These are phyloP conservation scores for Holothuria leucospilota DNA, from an alignment of 53 echinoderm and acorn worm species.

Conservation along the genomic window DNA sequence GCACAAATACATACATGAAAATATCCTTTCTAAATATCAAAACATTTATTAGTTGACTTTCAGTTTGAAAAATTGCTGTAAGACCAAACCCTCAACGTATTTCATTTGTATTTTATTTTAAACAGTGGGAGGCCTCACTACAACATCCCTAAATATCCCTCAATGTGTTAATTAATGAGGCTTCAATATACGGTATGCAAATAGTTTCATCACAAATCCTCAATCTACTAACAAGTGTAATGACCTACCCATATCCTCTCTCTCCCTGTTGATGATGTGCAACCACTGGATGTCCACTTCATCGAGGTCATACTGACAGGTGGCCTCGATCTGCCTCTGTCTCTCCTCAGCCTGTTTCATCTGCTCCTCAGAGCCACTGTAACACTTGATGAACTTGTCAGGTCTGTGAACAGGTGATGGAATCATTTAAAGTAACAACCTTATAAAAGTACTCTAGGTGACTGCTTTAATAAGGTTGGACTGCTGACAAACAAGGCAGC, in stretches of 20 bases:
- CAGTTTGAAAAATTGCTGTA: background rate
- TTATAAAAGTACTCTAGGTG: too few species aligned
- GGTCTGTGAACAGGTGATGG: constrained; percentile 44
- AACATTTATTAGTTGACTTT: background rate
- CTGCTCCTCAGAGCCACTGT: constrained; percentile 71
- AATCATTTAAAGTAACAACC: too few species aligned
- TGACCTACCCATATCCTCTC: constrained; percentile 82
- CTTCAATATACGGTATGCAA: too few species aligned
- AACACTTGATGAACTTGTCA: constrained; percentile 74
- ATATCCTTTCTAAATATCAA: too few species aligned
- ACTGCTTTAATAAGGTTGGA: too few species aligned
- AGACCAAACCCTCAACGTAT: background rate
- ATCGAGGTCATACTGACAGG: constrained; percentile 94
- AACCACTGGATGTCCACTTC: constrained; percentile 94
- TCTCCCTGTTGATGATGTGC: constrained; percentile 70
- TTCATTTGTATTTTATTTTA: too few species aligned
- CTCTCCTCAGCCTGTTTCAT: constrained; percentile 64
- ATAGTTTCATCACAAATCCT: too few species aligned
- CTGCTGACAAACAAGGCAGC: too few species aligned
- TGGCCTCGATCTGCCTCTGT: constrained; percentile 76
- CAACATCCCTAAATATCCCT: too few species aligned
- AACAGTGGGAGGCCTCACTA: too few species aligned
- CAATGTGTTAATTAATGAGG: too few species aligned
- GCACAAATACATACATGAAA: too few species aligned
- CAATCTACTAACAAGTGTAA: background rate